These are phyloP conservation scores for Tiliacea citrago DNA, from an alignment of 2,888 invertebrate species.

Conservation along the genomic window DNA sequence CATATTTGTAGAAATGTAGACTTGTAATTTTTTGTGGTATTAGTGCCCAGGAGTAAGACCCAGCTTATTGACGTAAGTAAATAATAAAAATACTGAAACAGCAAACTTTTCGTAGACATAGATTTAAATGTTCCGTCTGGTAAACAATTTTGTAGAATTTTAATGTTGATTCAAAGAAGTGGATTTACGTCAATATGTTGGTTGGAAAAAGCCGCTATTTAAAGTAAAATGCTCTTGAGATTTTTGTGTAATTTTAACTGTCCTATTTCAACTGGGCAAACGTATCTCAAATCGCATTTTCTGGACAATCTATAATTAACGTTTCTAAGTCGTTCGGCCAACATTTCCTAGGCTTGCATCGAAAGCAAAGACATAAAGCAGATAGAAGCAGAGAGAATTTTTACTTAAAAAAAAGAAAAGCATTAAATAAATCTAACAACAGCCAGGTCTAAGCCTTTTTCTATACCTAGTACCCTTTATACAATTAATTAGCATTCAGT, in stretches of 20 bases:
- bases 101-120: neutral
- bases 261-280: neutral
- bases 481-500: slow-evolving; percentile 43
- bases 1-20: too few species aligned
- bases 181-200: neutral
- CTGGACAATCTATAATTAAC: neutral
- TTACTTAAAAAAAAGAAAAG: neutral
- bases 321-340: neutral
- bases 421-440: neutral
- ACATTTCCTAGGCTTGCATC: neutral
- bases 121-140: neutral
- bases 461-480: neutral
- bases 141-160: neutral
- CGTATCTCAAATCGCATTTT: too few species aligned
- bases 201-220: neutral
- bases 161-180: neutral
- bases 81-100: neutral
- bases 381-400: neutral
- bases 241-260: neutral
- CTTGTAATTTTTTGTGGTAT: too few species aligned
- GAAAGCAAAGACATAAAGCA: too few species aligned
- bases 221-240: too few species aligned
- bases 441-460: slow-evolving; percentile 2
- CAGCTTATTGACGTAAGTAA: neutral
- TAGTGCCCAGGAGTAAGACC: neutral